Evolutionary conservation across 2,888 invertebrate species (phyloP), one percentile per base, ranked within the genome.

Genomic region (Trichopoda pennipes): DNA sequence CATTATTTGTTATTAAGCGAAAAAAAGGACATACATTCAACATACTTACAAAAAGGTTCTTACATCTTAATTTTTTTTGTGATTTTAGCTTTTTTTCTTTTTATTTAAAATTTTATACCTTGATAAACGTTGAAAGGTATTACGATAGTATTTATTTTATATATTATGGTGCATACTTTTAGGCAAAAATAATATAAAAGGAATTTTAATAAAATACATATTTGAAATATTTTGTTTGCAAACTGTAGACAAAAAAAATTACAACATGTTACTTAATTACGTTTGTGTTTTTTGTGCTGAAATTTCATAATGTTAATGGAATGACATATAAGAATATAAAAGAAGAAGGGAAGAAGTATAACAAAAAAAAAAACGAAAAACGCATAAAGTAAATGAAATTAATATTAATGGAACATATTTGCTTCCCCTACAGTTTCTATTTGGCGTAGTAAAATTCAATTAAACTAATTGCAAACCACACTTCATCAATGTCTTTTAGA

Each of bases 401-500:
- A 60, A 35, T 60, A 70, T 70, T 35, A 58, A 14, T 70, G 44
- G 44, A 38, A 19, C 9, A 55, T n/a, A 12, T 42, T 2, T 28
- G 1, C 6, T 28, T 28, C 16, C 35, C 16, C 1, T 23, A 3
- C 0, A 35, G 10, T 3, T 47, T 44, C 56, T 32, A 10, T 42
- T 72, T 8, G 35, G 12, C 16, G n/a, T 23, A 38, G 23, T n/a
- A 8, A 28, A 47, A 63, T 47, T 38, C 35, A 72, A 72, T 83
- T 79, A 23, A 55, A 70, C 58, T 60, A 78, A 58, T 64, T 73
- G 68, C 55, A 28, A 63, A 76, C 17, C 60, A 68, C 44, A 72
- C 64, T 69, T 80, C 81, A 82, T 82, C 85, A 80, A 81, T 80
- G 75, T 84, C 79, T 61, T 74, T 82, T 32, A 74, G 12, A 58